phyloP scores from a whole-genome alignment of 2,888 invertebrate genomes.

The Cheilosia vulpina region DNA sequence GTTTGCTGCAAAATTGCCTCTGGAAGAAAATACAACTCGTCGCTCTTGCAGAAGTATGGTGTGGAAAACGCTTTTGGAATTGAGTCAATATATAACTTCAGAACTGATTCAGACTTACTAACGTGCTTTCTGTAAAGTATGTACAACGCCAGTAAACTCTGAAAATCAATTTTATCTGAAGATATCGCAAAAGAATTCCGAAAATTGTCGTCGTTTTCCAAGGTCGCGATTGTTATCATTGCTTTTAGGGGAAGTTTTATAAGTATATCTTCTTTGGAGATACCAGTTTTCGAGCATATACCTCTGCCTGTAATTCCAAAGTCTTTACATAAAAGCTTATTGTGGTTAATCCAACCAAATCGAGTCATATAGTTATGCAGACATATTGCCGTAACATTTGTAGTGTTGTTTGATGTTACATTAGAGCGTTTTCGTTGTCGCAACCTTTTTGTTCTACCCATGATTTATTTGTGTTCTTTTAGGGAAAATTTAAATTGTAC shows the following conservation, averaged over 20 bases:
- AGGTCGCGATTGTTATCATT: constrained; percentile 86
- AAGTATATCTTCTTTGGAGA: constrained; percentile 86
- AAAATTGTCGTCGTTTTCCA: constrained; percentile 85
- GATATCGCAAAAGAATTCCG: constrained; percentile 81
- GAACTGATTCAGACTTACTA: constrained; percentile 84
- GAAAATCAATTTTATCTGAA: constrained; percentile 85
- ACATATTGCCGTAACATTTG: background rate
- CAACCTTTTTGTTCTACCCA: constrained; percentile 65
- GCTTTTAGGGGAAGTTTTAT: constrained; percentile 86
- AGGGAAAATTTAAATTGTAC: constrained; percentile 5
- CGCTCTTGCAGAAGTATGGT: constrained; percentile 87
- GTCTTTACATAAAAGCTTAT: constrained; percentile 85
- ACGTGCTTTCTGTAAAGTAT: constrained; percentile 88
- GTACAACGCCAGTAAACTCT: constrained; percentile 90
- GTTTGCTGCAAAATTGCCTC: constrained; percentile 85
- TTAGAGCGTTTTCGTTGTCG: constrained; percentile 45
- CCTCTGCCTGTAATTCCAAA: constrained; percentile 91
- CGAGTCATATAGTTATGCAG: constrained; percentile 77
- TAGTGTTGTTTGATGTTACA: background rate
- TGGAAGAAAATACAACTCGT: constrained; percentile 86
- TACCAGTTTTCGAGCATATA: constrained; percentile 86
- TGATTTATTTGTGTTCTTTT: constrained; percentile 9
- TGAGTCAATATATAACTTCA: constrained; percentile 88
- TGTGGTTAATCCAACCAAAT: constrained; percentile 85
- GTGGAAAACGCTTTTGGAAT: constrained; percentile 88